Conservation (phyloP, 2,113 vertebrate species). For the Lepus americanus region DNA sequence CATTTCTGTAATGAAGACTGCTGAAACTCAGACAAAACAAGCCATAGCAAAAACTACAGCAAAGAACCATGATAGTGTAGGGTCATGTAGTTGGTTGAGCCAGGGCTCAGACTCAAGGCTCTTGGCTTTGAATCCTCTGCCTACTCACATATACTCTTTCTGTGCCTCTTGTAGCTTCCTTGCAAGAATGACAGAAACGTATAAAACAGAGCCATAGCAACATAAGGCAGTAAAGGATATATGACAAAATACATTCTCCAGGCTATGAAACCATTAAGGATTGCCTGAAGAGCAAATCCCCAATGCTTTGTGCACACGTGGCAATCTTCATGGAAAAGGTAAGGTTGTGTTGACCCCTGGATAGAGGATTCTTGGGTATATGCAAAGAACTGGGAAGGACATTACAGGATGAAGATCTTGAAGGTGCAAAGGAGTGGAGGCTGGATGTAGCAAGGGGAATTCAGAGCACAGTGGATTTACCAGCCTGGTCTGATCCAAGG, state of each 20-base stretch:
- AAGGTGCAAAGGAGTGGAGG: neutral
- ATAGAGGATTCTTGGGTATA: neutral
- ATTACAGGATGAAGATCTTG: neutral
- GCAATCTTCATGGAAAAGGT: neutral
- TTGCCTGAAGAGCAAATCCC: fast-evolving
- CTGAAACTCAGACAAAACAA: neutral
- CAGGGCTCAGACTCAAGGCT: neutral
- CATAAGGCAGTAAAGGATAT: neutral
- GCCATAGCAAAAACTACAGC: neutral
- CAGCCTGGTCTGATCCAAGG: neutral
- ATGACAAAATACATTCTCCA: neutral
- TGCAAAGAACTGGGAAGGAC: fast-evolving
- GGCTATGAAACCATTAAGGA: neutral
- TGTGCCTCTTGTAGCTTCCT: neutral
- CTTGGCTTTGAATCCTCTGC: neutral
- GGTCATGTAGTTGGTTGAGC: fast-evolving
- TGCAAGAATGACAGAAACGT: neutral
- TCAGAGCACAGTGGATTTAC: neutral
- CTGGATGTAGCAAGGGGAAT: neutral
- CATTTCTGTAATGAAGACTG: neutral
- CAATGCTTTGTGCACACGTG: fast-evolving
- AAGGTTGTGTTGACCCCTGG: fast-evolving
- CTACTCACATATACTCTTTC: neutral
- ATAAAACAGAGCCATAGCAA: neutral
- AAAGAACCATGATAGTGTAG: fast-evolving